Evolutionary conservation across 2,888 invertebrate species (phyloP), one percentile per base, ranked within the genome.

Genomic region (Meloe dianella): DNA sequence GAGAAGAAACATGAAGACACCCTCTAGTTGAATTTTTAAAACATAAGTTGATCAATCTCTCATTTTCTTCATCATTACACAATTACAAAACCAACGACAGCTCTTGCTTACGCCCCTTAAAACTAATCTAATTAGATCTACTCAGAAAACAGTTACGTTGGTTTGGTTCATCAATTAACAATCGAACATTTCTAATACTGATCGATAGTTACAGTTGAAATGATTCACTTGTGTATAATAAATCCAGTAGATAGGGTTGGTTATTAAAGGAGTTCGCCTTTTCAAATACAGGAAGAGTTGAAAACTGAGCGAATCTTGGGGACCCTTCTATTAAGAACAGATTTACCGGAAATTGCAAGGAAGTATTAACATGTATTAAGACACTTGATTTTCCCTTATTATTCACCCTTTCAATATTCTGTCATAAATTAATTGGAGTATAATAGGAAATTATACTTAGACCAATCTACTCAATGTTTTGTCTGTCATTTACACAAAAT

Each of bases 321-420:
- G 29, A 61, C 68, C 68, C 66, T 62, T 69, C 59, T 77, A 75
- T 74, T 66, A 69, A 74, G 71, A 71, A 64, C 68, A 69, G 76
- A 74, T 74, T 74, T 68, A 73, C 70, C 77, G 83, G 83, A 83
- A 83, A 83, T 83, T 82, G 82, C 80, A 79, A 81, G 81, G 80
- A 80, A 79, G 80, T 80, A 82, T 82, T 82, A 81, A 78, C 77
- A 80, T 81, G 78, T 80, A 81, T 81, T 81, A 81, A 82, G 79
- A 79, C 79, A 75, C 67, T 74, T 71, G 70, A 74, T 74, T 74
- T 70, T 71, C 57, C 57, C 61, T 35, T 35, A 59, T 35, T 59
- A 59, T 38, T 38, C 67, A 41, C 64, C 61, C 61, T 61, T 64
- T 60, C 64, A 61, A 64, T 67, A 67, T 67, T 64, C 58, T 61